These are phyloP conservation scores for Galagoides demidoff DNA, from an alignment of 2,797 vertebrate species.

Conservation along the genomic window DNA sequence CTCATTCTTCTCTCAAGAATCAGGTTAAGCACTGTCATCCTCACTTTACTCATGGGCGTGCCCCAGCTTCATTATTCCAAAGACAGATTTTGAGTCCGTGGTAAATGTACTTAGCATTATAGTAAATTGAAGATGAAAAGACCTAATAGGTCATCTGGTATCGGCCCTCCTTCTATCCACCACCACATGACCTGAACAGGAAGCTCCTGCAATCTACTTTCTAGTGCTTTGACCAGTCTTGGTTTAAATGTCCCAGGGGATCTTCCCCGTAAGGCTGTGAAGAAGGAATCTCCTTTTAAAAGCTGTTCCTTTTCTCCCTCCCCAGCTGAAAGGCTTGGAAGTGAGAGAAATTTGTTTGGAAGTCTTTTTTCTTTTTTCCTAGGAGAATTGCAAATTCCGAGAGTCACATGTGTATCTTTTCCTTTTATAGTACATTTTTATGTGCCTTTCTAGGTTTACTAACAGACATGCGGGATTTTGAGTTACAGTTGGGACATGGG, in stretches of 20 bases:
- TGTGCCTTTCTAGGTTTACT: conserved; percentile 66
- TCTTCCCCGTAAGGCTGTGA: conserved; percentile 17
- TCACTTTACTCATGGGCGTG: conserved; percentile 27
- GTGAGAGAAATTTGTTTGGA: conserved; percentile 17
- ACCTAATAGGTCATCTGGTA: not conserved
- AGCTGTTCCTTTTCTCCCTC: not conserved
- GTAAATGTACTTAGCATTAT: conserved; percentile 53
- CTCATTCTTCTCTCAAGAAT: conserved; percentile 51
- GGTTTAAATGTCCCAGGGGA: conserved; percentile 39
- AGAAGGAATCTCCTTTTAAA: conserved; percentile 55
- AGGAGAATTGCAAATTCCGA: conserved; percentile 66
- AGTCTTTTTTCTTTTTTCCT: conserved; percentile 20
- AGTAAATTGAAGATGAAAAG: conserved; percentile 61
- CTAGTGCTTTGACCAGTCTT: not conserved
- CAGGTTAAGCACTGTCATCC: conserved; percentile 2
- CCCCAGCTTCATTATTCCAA: conserved; percentile 14
- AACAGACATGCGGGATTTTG: conserved; percentile 71
- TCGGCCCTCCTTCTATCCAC: not conserved
- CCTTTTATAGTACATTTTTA: conserved; percentile 63
- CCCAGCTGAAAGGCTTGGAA: conserved; percentile 39
- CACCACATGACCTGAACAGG: not conserved
- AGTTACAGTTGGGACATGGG: conserved; percentile 73
- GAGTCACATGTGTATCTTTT: conserved; percentile 50
- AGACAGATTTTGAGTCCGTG: conserved; percentile 1
- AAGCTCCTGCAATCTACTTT: conserved; percentile 35